These are phyloP conservation scores for Anoplius nigerrimus DNA, from an alignment of 2,888 invertebrate species.

Conservation along the genomic window DNA sequence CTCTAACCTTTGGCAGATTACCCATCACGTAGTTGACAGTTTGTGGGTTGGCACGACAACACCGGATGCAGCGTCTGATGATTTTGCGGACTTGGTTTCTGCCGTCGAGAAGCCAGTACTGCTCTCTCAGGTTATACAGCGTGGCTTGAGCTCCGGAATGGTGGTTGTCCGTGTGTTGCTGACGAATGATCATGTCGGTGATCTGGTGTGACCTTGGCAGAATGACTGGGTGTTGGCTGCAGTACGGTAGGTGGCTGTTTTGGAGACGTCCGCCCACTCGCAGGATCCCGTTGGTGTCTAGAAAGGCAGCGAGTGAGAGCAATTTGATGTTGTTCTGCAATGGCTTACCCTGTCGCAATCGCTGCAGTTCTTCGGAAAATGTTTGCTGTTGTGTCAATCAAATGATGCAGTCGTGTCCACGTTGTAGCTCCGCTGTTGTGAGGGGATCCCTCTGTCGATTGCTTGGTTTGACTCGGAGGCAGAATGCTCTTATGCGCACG, in stretches of 20 bases:
- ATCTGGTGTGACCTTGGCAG: background rate
- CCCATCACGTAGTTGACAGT: background rate
- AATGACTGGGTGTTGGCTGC: background rate
- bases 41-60: too few relatives aligned
- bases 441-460: too few relatives aligned
- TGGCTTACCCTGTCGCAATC: background rate
- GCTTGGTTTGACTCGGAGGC: too few relatives aligned
- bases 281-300: background rate
- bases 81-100: too few relatives aligned
- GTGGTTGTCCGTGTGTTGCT: background rate
- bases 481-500: too few relatives aligned
- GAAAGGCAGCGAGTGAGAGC: too few relatives aligned
- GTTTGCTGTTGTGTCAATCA: too few relatives aligned
- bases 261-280: background rate
- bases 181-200: background rate
- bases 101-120: too few relatives aligned
- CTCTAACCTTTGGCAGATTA: background rate
- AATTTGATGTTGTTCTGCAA: too few relatives aligned
- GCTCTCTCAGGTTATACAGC: background rate
- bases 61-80: too few relatives aligned
- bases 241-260: background rate
- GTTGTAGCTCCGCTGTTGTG: background rate
- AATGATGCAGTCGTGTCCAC: background rate
- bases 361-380: background rate
- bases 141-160: background rate